A percentile compares a stretch with the other conserved stretches of the same genome.
phyloP scores from a whole-genome alignment of 1,140 invertebrate genomes.

The Hylyphantes graminicola region DNA sequence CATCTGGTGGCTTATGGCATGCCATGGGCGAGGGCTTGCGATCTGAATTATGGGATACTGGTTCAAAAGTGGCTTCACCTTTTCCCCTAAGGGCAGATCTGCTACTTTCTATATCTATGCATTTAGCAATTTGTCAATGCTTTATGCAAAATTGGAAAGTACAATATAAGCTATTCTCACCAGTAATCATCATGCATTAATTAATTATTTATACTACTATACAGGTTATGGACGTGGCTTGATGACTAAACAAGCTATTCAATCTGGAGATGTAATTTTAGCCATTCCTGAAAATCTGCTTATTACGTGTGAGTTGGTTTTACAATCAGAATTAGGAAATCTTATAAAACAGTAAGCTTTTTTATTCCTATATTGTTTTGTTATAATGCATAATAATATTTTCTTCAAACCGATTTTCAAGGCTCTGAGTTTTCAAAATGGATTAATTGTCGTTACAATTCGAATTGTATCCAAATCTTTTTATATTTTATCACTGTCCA shows the following conservation, averaged over 20 bases:
- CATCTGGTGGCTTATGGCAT: too few relatives aligned
- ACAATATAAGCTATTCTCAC: not conserved
- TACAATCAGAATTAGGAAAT: slow-evolving; percentile 61
- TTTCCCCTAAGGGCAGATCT: too few relatives aligned
- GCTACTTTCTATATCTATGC: too few relatives aligned
- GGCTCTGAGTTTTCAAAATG: too few relatives aligned
- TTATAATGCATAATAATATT: not conserved
- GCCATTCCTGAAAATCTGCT: slow-evolving; percentile 73
- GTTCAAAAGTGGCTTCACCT: too few relatives aligned
- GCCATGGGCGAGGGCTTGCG: not conserved
- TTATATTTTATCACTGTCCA: not conserved
- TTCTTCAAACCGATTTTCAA: not conserved
- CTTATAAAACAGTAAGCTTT: slow-evolving; percentile 50
- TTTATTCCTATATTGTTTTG: slow-evolving; percentile 1
- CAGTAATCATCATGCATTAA: not conserved
- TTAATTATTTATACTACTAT: slow-evolving; percentile 64
- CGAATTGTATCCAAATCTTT: not conserved
- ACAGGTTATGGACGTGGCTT: slow-evolving; percentile 73
- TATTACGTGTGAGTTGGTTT: slow-evolving; percentile 71
- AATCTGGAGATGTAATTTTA: slow-evolving; percentile 71
- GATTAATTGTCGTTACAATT: not conserved
- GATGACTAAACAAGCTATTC: slow-evolving; percentile 71
- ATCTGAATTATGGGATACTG: not conserved
- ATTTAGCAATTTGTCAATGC: not conserved
- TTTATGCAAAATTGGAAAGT: not conserved